Evolutionary conservation across 1,140 invertebrate species (phyloP), one percentile per base, ranked within the genome.

Genomic region (Archivesica marissinica): DNA sequence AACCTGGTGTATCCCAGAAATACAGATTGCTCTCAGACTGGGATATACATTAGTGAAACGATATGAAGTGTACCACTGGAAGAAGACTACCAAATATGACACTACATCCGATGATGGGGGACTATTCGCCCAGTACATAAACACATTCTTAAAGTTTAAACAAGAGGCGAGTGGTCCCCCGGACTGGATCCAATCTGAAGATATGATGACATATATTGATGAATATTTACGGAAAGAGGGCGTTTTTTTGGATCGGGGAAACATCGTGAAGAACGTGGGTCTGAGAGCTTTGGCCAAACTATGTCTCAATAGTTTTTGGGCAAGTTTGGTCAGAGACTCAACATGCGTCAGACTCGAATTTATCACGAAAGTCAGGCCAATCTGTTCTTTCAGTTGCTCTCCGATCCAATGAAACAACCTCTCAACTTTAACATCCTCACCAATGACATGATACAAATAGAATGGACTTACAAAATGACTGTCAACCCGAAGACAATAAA

Each of bases 241-340:
- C 28, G 84, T 95, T 35, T 38, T 72, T 25, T 75, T 95, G n/a
- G 90, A 94, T 39, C 39, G 13, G 6, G 66, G 89, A 15, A 90
- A 91, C 61, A 94, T 94, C 56, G 61, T 50, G 33, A 88, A 90
- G 76, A 95, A 95, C 85, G 88, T 90, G 0, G 93, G 92, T 39
- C 41, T 89, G 20, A 59, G 89, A 41, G 56, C 52, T 44, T 41
- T 91, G 25, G 80, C 88, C 9, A 92, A 92, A 84, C 50, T 92
- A 2, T 75, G 47, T 30, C 74, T 91, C 17, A 91, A 91, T 77
- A 79, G 64, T 13, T 81, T 88, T 66, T 86, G 76, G 85, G 86
- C 0, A 87, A 87, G 70, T 87, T 87, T 70, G 85, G 84, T 80
- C 84, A 88, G 39, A 41, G 76, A n/a, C 39, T 86, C 17, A 85